These are phyloP conservation scores for Bicyclus anynana DNA, from an alignment of 1,140 invertebrate genomes.

Conservation along the genomic window DNA sequence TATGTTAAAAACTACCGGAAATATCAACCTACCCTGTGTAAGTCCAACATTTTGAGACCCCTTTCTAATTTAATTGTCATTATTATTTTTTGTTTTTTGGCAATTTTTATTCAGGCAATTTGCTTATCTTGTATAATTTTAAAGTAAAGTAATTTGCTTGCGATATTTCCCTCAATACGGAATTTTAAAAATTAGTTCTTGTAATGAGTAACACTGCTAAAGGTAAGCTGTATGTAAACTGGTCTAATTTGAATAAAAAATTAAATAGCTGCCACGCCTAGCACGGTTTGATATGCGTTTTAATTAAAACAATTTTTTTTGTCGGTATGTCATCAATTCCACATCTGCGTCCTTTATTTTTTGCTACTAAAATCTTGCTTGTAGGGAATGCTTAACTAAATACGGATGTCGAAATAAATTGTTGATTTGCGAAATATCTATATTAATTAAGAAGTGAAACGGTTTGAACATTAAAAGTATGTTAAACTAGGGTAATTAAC, in stretches of 20 bases:
- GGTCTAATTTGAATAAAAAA: constrained; percentile 6
- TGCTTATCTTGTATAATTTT: too few relatives aligned
- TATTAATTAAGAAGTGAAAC: too few relatives aligned
- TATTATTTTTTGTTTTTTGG: too few relatives aligned
- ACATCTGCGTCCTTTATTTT: constrained; percentile 8
- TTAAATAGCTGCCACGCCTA: not conserved
- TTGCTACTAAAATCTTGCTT: not conserved
- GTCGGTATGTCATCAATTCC: constrained; percentile 2
- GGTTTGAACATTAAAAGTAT: too few relatives aligned
- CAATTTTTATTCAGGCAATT: too few relatives aligned
- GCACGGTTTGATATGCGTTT: constrained; percentile 6
- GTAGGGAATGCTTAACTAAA: constrained; percentile 5
- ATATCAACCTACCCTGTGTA: too few relatives aligned
- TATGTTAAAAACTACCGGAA: too few relatives aligned
- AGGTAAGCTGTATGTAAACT: constrained; percentile 8
- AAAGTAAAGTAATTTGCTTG: not conserved
- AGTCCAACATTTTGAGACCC: too few relatives aligned
- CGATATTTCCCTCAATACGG: not conserved
- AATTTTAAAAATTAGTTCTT: constrained; percentile 6
- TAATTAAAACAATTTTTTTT: constrained; percentile 12
- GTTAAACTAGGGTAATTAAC: too few relatives aligned
- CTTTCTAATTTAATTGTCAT: too few relatives aligned
- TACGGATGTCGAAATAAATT: not conserved
- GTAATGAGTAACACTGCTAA: constrained; percentile 11
- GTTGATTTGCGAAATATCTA: too few relatives aligned